Base-by-base conservation (phyloP, 92 coral and sea anemone species). In the Pocillopora meandrina region DNA sequence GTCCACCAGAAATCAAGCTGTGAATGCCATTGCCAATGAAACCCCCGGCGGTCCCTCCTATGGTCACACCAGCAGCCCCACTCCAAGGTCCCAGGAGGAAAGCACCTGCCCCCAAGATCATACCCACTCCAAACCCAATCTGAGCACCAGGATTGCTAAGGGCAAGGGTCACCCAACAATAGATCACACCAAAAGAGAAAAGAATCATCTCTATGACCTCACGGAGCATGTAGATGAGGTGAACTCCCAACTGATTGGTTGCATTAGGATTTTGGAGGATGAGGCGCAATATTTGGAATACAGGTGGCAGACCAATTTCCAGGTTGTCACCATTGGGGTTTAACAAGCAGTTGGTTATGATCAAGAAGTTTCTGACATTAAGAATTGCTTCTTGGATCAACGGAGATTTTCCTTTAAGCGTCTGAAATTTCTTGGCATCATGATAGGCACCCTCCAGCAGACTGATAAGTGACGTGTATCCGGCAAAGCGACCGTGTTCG, bases 181-280 rank as follows among this genome's bases (percentile, higher is more conserved):
- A 93, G 56, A 93, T 61, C 13, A 93, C 92, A 11, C 97, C 97
- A 87, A 93, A 93, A 57, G 91, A 78, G n/a, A 89, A 91, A 49
- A 93, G 93, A 23, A 93, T 91, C 31, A 61, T 63, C 74, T 84
- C 90, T 8, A 91, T 84, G 31, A 92, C 88, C 52, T 75, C 82
- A 42, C 88, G 76, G 20, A 93, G 85, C 4, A 91, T 87, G 56
- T 56, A 62, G n/a, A 21, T 21, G n/a, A 90, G 77, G 69, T 18
- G 64, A 52, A 69, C 64, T 5, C 64, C 55, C 68, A 64, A 47
- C 11, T 31, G 71, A 36, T 42, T 1, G 61, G 56, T 4, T 47
- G 55, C 65, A 1, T 63, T 42, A 7, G 75, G 26, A 49, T 83
- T 86, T 34, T 61, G 69, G 42, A 93, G 21, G 12, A 93, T 61